phyloP scores from a whole-genome alignment of 2,888 invertebrate genomes.

The Chironomus tentans region DNA sequence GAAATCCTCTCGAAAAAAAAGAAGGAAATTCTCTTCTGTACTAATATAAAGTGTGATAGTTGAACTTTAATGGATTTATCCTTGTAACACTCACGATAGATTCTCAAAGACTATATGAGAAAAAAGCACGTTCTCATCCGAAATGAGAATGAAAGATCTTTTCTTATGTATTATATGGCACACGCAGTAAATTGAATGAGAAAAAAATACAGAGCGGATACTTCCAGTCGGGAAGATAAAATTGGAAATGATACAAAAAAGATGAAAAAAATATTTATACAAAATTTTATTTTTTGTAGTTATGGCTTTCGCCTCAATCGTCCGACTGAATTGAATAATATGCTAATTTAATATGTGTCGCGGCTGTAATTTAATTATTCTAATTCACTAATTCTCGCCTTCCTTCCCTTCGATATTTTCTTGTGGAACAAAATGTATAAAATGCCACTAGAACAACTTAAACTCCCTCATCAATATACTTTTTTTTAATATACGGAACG shows the following conservation, averaged over 20 bases:
- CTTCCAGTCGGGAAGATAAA: conserved; percentile 13
- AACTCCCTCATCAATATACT: neutral
- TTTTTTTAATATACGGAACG: neutral
- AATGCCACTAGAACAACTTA: neutral
- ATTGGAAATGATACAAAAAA: conserved; percentile 14
- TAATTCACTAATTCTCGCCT: conserved; percentile 16
- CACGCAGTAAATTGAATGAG: neutral
- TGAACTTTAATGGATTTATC: neutral
- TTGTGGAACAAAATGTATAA: neutral
- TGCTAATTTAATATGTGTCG: conserved; percentile 13
- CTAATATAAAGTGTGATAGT: no score
- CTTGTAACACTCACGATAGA: conserved; percentile 10
- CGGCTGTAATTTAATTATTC: conserved; percentile 14
- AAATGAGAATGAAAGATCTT: neutral
- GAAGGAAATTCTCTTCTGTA: neutral
- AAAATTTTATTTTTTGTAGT: neutral
- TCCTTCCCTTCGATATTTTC: neutral
- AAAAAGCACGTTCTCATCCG: conserved; percentile 4
- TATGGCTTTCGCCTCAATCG: neutral
- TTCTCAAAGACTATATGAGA: neutral
- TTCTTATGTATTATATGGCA: neutral
- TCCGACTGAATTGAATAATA: neutral
- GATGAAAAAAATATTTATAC: neutral
- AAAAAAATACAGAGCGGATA: neutral
- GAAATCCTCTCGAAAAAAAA: neutral